Conservation (phyloP, 2,888 invertebrate genomes). For the Nebria brevicollis region DNA sequence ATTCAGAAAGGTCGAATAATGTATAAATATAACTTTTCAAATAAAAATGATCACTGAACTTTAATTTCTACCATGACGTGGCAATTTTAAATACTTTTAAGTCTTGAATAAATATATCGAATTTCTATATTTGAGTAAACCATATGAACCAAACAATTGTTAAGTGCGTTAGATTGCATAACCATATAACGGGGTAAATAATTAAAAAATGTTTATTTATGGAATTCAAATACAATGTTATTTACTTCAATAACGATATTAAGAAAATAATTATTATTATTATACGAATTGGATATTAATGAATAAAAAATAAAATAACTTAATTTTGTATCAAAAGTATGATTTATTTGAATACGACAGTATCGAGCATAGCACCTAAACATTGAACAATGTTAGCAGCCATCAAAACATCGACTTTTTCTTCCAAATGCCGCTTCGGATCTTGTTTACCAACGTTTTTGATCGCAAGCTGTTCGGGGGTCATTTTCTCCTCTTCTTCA, state of each 20-base stretch:
- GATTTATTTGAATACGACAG: conserved; percentile 85
- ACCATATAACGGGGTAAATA: too few species aligned
- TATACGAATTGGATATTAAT: conserved; percentile 13
- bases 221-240: background rate
- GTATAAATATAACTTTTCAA: too few species aligned
- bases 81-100: too few species aligned
- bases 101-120: too few species aligned
- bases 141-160: too few species aligned
- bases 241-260: background rate
- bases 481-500: conserved; percentile 99
- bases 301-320: conserved; percentile 12
- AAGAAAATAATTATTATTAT: background rate
- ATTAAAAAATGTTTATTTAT: background rate
- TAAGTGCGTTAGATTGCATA: too few species aligned
- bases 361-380: conserved; percentile 96
- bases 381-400: conserved; percentile 97
- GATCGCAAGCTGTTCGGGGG: conserved; percentile 97
- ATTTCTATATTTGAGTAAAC: too few species aligned
- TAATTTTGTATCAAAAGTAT: conserved; percentile 32
- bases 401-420: conserved; percentile 97
- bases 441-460: conserved; percentile 99
- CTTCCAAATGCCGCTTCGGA: conserved; percentile 98
- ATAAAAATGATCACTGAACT: too few species aligned
- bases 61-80: too few species aligned
- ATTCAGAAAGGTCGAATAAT: too few species aligned